These are phyloP conservation scores for Stenodera caucasica DNA, from an alignment of 2,888 invertebrate genomes.

Conservation along the genomic window DNA sequence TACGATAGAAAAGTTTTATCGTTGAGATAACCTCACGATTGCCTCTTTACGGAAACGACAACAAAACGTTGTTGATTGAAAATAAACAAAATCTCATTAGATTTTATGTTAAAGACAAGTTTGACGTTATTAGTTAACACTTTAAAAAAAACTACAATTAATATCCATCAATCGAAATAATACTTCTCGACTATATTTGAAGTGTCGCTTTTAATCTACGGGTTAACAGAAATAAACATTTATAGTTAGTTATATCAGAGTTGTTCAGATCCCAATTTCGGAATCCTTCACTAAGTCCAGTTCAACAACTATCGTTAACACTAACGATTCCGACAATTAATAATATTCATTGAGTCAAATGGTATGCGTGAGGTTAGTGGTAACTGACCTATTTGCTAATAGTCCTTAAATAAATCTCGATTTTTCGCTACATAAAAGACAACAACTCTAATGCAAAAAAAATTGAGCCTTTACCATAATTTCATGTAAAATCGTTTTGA, in stretches of 20 bases:
- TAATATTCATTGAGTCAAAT: slow-evolving; percentile 14
- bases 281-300: slow-evolving; percentile 14
- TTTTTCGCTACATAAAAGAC: too few species aligned
- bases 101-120: not conserved
- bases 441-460: not conserved
- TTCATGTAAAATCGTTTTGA: not conserved
- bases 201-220: not conserved
- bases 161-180: too few species aligned
- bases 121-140: not conserved
- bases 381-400: not conserved
- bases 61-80: not conserved
- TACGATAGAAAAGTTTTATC: slow-evolving; percentile 50
- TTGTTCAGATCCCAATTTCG: slow-evolving; percentile 12
- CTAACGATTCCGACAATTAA: slow-evolving; percentile 14
- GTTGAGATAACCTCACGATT: slow-evolving; percentile 30
- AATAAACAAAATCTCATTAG: not conserved
- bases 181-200: too few species aligned
- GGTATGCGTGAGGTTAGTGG: not conserved
- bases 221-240: slow-evolving; percentile 11
- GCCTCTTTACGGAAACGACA: slow-evolving; percentile 17
- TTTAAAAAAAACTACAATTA: too few species aligned
- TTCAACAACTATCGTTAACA: slow-evolving; percentile 18
- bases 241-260: slow-evolving; percentile 8
- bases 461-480: not conserved
- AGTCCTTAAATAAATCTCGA: not conserved